Percentiles rank a stretch among this genome's conserved stretches.
phyloP scores from a whole-genome alignment of 92 coral and sea anemone species.

The Umimayanthus chanpuru region DNA sequence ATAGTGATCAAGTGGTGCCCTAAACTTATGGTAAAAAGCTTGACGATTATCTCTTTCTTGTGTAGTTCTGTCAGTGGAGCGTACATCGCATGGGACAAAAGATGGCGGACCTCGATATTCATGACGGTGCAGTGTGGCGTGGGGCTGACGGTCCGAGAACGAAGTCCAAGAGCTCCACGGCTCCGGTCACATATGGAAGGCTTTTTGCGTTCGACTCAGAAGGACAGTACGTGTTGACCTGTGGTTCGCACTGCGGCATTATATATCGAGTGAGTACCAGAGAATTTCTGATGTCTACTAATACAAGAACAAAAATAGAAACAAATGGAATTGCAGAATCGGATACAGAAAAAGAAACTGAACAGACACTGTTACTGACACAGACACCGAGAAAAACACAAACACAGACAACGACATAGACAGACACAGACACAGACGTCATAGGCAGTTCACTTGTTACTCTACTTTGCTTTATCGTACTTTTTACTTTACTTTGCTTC shows the following conservation, averaged over 20 bases:
- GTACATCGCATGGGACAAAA: constrained; percentile 92
- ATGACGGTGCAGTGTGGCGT: constrained; percentile 86
- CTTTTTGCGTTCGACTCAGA: constrained; percentile 94
- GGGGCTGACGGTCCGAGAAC: constrained; percentile 38
- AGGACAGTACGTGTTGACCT: constrained; percentile 89
- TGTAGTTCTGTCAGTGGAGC: constrained; percentile 93
- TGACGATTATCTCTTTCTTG: background rate
- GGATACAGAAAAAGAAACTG: background rate
- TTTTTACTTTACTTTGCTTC: background rate
- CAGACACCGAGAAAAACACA: background rate
- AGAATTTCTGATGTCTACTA: background rate
- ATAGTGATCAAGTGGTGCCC: background rate
- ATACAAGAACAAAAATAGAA: background rate
- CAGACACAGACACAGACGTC: background rate
- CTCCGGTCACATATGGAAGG: constrained; percentile 76
- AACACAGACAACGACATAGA: background rate
- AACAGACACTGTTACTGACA: background rate
- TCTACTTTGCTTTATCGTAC: background rate
- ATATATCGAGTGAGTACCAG: constrained; percentile 77
- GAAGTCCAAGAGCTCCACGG: constrained; percentile 58
- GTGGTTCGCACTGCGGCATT: constrained; percentile 84
- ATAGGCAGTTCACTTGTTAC: background rate
- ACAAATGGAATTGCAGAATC: background rate
- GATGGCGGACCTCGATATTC: constrained; percentile 83
- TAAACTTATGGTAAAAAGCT: background rate